Conservation (phyloP, 23 tunicate species). For the Halocynthia aurantium region DNA sequence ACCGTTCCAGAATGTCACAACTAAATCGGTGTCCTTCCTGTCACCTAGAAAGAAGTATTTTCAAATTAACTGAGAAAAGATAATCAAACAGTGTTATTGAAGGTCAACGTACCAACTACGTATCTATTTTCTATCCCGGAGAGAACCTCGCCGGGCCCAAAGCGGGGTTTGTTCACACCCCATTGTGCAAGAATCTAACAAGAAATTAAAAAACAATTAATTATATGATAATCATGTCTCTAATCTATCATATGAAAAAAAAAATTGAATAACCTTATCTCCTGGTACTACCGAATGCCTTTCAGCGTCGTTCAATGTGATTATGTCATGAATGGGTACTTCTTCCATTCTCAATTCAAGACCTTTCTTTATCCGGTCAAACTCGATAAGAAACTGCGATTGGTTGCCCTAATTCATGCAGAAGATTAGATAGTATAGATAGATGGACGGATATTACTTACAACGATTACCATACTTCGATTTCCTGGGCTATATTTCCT, state of each 20-base stretch:
- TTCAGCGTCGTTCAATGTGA: conserved; percentile 84
- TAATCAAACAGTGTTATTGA: too few species aligned
- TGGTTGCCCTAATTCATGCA: conserved; percentile 43
- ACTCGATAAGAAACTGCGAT: conserved; percentile 69
- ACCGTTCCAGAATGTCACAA: conserved; percentile 93
- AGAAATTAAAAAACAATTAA: too few species aligned
- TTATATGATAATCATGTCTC: neutral
- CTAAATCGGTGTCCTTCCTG: conserved; percentile 50
- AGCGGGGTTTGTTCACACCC: conserved; percentile 55
- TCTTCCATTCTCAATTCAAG: conserved; percentile 90
- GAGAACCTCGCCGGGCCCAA: conserved; percentile 87
- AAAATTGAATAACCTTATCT: conserved; percentile 44
- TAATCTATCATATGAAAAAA: neutral
- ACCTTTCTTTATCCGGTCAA: conserved; percentile 76
- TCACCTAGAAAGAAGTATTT: conserved; percentile 38
- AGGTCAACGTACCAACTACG: conserved; percentile 41
- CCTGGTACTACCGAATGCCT: conserved; percentile 91
- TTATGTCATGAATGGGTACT: conserved; percentile 85
- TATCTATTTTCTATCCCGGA: conserved; percentile 77
- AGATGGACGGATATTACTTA: neutral
- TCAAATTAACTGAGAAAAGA: too few species aligned
- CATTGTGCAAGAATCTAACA: conserved; percentile 85
- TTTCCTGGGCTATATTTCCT: conserved; percentile 82
- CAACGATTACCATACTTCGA: conserved; percentile 27
- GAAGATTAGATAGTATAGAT: neutral